Evolutionary conservation across 2,113 vertebrate genomes (phyloP).

Genomic region (Clinocottus analis): DNA sequence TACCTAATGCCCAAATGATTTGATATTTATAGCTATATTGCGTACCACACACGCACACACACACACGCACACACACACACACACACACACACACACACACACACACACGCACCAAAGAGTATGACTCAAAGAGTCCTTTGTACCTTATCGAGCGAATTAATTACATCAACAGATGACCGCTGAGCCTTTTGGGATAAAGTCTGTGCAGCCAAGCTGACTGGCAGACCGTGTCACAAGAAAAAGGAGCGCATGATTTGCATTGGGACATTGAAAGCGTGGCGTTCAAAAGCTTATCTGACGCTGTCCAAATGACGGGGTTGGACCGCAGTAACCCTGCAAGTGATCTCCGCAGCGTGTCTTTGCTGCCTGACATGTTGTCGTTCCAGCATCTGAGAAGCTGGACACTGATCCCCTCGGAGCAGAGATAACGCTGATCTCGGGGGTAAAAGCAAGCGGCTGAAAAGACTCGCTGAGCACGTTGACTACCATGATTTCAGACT

Average conservation of each 20-base stretch:
- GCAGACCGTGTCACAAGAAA: conserved; percentile 40
- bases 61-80: neutral
- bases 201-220: conserved; percentile 16
- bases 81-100: conserved; percentile 11
- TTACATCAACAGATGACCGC: conserved; percentile 28
- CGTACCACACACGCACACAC: neutral
- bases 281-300: conserved; percentile 49
- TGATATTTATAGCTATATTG: conserved; percentile 12
- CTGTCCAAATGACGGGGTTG: conserved; percentile 23
- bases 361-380: conserved; percentile 36
- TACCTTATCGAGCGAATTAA: conserved; percentile 39
- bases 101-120: neutral
- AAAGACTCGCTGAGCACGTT: conserved; percentile 6
- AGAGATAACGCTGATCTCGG: conserved; percentile 48
- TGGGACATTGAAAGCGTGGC: conserved; percentile 15
- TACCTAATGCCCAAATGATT: conserved; percentile 6
- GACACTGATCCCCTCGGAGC: conserved; percentile 61
- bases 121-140: conserved; percentile 23
- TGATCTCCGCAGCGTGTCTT: conserved; percentile 15
- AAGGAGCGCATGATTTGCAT: conserved; percentile 27
- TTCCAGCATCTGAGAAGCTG: conserved; percentile 45
- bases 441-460: conserved; percentile 13
- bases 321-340: neutral
- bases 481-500: conserved; percentile 18
- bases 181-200: conserved; percentile 40